Conservation (phyloP, 2,888 invertebrate species). For the Oasisia sp. region DNA sequence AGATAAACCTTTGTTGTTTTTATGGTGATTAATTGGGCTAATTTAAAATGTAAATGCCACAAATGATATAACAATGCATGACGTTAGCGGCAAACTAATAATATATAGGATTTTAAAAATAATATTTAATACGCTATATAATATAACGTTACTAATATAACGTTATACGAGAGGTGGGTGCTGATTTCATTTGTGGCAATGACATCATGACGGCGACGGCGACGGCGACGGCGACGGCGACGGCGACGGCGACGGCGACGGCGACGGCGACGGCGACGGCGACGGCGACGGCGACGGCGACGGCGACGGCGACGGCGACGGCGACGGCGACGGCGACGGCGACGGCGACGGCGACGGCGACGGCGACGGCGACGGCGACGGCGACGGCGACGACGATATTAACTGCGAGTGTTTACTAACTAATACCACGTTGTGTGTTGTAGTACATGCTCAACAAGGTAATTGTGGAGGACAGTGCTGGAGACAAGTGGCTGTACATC, state of each 20-base stretch:
- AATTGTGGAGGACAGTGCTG: slow-evolving; percentile 50
- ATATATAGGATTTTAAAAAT: too few species aligned
- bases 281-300: background rate
- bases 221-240: too few species aligned
- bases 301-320: background rate
- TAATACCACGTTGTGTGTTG: background rate
- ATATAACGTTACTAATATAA: background rate
- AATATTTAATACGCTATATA: too few species aligned
- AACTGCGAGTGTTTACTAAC: background rate
- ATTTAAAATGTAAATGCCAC: too few species aligned
- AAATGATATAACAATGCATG: too few species aligned
- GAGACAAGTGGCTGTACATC: slow-evolving; percentile 58
- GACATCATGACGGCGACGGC: background rate
- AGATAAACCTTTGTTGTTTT: too few species aligned
- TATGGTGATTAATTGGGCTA: too few species aligned
- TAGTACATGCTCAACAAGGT: slow-evolving; percentile 59
- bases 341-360: background rate
- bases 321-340: too few species aligned
- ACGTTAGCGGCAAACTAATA: too few species aligned
- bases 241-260: background rate
- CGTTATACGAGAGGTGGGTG: background rate
- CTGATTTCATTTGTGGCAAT: too few species aligned
- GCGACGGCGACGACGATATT: background rate
- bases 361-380: background rate
- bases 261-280: background rate